phyloP scores from a whole-genome alignment of 1,140 invertebrate genomes.

The Thereuonema tuberculata region DNA sequence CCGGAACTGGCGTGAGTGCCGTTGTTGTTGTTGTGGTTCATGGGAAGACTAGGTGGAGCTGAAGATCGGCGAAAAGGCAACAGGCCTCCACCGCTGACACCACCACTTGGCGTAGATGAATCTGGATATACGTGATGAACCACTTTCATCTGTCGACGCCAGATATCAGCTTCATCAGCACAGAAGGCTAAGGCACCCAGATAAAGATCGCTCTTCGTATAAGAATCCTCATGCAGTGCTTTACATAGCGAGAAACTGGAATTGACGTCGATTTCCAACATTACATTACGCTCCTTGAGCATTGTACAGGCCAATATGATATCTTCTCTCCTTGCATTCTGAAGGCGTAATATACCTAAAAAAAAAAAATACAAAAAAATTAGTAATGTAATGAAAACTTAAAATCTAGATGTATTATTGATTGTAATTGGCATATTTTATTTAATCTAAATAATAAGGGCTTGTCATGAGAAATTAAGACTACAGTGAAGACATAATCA shows the following conservation, averaged over 20 bases:
- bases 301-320: slow-evolving; percentile 31
- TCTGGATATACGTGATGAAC: slow-evolving; percentile 13
- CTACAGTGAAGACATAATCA: too few relatives aligned
- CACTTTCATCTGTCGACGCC: slow-evolving; percentile 24
- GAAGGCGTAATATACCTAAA: slow-evolving; percentile 27
- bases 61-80: too few relatives aligned
- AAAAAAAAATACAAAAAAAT: slow-evolving; percentile 8
- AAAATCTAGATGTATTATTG: too few relatives aligned
- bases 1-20: background rate
- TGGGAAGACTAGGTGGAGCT: background rate
- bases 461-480: too few relatives aligned
- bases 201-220: slow-evolving; percentile 17
- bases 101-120: background rate
- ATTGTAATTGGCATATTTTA: too few relatives aligned
- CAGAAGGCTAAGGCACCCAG: slow-evolving; percentile 21
- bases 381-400: background rate
- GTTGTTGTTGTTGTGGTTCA: background rate
- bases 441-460: too few relatives aligned
- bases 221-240: slow-evolving; percentile 13
- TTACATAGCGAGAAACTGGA: slow-evolving; percentile 25
- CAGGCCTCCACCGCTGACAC: too few relatives aligned
- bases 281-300: slow-evolving; percentile 25
- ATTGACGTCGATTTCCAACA: slow-evolving; percentile 31
- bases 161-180: slow-evolving; percentile 23
- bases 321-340: slow-evolving; percentile 26